These are phyloP conservation scores for Megaceryle maxima DNA, from an alignment of 2,113 vertebrate genomes.

Conservation along the genomic window DNA sequence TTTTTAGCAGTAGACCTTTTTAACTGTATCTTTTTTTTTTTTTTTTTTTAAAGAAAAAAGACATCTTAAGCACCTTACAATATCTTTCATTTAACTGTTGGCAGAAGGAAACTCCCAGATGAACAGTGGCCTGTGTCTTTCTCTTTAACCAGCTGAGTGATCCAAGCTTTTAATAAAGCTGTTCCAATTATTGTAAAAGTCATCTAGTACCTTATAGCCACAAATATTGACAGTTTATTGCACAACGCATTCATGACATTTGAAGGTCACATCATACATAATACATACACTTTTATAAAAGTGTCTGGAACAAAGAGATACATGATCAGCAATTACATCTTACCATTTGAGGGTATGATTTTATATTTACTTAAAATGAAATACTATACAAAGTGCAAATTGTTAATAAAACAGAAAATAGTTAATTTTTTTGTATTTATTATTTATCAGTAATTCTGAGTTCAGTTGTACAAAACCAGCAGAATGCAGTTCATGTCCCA, in stretches of 20 bases:
- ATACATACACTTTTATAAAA: constrained; percentile 93
- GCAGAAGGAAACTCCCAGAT: constrained; percentile 78
- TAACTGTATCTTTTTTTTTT: constrained; percentile 38
- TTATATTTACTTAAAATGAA: constrained; percentile 69
- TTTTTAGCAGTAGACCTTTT: background rate
- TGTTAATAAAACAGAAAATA: constrained; percentile 64
- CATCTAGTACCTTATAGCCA: constrained; percentile 97
- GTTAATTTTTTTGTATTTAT: constrained; percentile 38
- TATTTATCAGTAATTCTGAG: background rate
- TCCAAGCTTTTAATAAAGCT: constrained; percentile 98
- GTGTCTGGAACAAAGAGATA: constrained; percentile 89
- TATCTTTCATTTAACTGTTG: constrained; percentile 83
- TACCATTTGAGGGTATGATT: constrained; percentile 81
- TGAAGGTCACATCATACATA: constrained; percentile 99
- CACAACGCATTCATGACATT: constrained; percentile 99
- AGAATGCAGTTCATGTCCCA: background rate
- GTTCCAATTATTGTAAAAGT: constrained; percentile 99
- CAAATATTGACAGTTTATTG: constrained; percentile 99
- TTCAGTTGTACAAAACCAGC: background rate
- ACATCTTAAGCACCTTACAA: constrained; percentile 74
- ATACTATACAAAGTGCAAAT: constrained; percentile 58
- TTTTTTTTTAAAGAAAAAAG: constrained; percentile 60
- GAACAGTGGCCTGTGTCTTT: constrained; percentile 77
- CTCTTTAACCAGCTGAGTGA: constrained; percentile 98
- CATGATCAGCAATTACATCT: constrained; percentile 90